Conservation (phyloP, 2,888 invertebrate species). For the Megastigmus dorsalis region DNA sequence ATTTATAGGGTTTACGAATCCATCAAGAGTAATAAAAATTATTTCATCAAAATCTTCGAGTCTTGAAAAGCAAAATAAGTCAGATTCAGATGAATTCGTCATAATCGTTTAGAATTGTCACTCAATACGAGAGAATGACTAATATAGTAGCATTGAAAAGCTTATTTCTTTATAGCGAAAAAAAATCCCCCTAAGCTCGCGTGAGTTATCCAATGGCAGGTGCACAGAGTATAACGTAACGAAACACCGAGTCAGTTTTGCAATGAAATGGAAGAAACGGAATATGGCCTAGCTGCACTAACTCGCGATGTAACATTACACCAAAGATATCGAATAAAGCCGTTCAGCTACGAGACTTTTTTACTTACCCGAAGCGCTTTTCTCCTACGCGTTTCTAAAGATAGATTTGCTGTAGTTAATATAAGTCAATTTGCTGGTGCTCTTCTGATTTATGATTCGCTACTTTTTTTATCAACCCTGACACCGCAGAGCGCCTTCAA, state of each 20-base stretch:
- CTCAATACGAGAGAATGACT: background rate
- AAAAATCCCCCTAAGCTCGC: slow-evolving; percentile 5
- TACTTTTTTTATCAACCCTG: too few relatives aligned
- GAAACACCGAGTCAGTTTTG: slow-evolving; percentile 60
- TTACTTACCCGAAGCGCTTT: slow-evolving; percentile 44
- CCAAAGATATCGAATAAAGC: slow-evolving; percentile 61
- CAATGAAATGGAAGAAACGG: slow-evolving; percentile 63
- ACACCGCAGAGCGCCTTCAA: too few relatives aligned
- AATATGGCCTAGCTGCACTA: slow-evolving; percentile 58
- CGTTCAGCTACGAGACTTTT: slow-evolving; percentile 51
- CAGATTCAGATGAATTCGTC: background rate
- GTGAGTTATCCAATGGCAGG: slow-evolving; percentile 12
- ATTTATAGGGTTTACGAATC: too few relatives aligned
- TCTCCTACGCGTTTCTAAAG: slow-evolving; percentile 40
- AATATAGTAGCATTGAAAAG: background rate
- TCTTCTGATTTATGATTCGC: too few relatives aligned
- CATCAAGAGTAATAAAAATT: too few relatives aligned
- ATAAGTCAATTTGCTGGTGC: slow-evolving; percentile 12
- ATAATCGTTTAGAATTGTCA: background rate
- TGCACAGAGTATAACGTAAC: slow-evolving; percentile 55
- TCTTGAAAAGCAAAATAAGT: too few relatives aligned
- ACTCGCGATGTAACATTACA: slow-evolving; percentile 58
- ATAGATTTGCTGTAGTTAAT: slow-evolving; percentile 52
- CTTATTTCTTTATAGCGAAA: background rate
- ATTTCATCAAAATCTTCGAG: too few relatives aligned